Evolutionary conservation across 2,113 vertebrate genomes (phyloP).

Genomic region (Mirounga angustirostris): DNA sequence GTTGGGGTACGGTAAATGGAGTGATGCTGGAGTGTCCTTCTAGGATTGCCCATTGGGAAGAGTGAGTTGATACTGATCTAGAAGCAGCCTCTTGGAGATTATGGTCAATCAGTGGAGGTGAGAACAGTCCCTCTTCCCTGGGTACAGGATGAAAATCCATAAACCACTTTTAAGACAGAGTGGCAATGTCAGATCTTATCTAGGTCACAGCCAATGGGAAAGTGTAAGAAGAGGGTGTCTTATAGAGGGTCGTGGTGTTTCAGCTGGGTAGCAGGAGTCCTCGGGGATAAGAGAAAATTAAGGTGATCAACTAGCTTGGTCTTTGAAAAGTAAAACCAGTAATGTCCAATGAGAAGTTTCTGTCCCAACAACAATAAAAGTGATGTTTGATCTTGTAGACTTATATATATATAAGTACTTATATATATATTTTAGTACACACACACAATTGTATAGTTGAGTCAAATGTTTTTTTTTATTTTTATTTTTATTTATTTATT

Average conservation of each 20-base stretch:
- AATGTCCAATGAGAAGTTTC: not conserved
- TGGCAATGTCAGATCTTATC: not conserved
- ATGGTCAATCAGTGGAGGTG: accelerated
- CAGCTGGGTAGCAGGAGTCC: not conserved
- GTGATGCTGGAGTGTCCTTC: not conserved
- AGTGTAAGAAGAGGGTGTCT: not conserved
- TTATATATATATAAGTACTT: no score
- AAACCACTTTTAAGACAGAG: not conserved
- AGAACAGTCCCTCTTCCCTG: not conserved
- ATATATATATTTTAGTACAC: no score
- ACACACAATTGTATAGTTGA: no score
- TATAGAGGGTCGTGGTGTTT: not conserved
- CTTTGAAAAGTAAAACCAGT: not conserved
- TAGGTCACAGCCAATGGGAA: not conserved
- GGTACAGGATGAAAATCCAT: no score
- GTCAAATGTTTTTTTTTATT: no score
- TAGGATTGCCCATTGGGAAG: not conserved
- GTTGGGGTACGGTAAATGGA: not conserved
- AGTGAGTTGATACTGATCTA: not conserved
- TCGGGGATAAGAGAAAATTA: not conserved
- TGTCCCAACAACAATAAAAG: not conserved
- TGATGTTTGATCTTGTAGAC: not conserved
- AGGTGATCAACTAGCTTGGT: accelerated
- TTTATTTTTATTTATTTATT: no score
- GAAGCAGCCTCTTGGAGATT: not conserved